A percentile compares a stretch with the other conserved stretches of the same genome.
Conservation (phyloP, 2,113 vertebrate genomes). For the Mus spicilegus region DNA sequence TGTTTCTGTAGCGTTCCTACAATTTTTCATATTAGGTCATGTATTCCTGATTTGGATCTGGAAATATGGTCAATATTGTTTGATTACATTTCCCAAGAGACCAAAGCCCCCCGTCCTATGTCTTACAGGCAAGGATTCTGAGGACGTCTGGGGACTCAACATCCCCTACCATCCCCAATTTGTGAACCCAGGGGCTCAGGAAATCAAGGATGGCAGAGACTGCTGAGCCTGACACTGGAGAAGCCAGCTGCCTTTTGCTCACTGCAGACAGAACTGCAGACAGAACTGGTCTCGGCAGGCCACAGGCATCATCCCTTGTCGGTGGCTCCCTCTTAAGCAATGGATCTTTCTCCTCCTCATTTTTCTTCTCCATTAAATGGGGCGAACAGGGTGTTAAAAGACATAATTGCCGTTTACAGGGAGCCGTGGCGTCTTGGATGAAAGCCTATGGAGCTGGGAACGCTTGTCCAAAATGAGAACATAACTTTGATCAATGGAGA, state of each 20-base stretch:
- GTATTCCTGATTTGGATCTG: not conserved
- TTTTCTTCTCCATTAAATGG: constrained; percentile 69
- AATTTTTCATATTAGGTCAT: not conserved
- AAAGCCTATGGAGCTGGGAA: constrained; percentile 58
- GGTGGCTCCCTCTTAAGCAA: not conserved
- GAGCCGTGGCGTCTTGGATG: constrained; percentile 18
- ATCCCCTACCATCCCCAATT: not conserved
- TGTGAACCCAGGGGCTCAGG: not conserved
- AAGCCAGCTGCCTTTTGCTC: not conserved
- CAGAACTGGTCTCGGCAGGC: not conserved
- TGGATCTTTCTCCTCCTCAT: constrained; percentile 38
- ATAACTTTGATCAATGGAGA: constrained; percentile 57
- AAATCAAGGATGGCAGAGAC: not conserved
- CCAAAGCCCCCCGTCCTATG: not conserved
- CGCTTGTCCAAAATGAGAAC: constrained; percentile 40
- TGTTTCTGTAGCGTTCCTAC: not conserved
- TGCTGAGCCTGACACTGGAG: not conserved
- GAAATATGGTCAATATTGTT: not conserved
- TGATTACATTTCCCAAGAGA: not conserved
- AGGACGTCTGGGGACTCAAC: not conserved
- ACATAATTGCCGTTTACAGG: constrained; percentile 74
- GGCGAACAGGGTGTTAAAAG: constrained; percentile 17
- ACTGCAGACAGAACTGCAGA: not conserved
- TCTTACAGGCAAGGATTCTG: not conserved
- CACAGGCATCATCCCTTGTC: not conserved